Evolutionary conservation across 2,113 vertebrate species (phyloP).

Genomic region (Harpagus bidentatus): DNA sequence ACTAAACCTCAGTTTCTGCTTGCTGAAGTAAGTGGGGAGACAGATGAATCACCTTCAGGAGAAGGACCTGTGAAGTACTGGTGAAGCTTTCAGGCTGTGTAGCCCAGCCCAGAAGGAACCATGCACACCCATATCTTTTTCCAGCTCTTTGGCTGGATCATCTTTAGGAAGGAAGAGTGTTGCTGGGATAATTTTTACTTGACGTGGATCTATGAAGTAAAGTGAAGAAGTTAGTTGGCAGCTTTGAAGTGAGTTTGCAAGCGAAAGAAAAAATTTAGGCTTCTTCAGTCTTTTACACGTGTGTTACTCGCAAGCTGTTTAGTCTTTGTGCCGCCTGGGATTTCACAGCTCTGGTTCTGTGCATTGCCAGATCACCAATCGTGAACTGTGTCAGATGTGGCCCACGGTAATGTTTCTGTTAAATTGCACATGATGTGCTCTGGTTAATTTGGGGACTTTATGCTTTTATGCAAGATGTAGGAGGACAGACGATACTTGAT

Average conservation of each 20-base stretch:
- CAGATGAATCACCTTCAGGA: neutral
- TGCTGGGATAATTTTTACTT: neutral
- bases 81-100: neutral
- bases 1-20: neutral
- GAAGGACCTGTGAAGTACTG: neutral
- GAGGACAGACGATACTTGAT: neutral
- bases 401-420: neutral
- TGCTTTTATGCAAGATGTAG: neutral
- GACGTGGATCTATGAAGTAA: neutral
- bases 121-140: fast-evolving
- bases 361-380: neutral
- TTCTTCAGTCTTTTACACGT: neutral
- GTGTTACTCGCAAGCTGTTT: neutral
- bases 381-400: neutral
- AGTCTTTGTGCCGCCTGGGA: neutral
- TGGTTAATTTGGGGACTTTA: neutral
- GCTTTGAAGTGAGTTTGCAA: neutral
- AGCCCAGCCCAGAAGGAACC: neutral
- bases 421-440: neutral
- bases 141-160: neutral
- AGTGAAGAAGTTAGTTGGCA: neutral
- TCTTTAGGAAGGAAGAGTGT: neutral
- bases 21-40: neutral
- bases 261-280: neutral
- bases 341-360: neutral